Percentiles rank a stretch among this genome's conserved stretches.
Evolutionary conservation across 2,113 vertebrate genomes (phyloP).

Genomic region (Thomomys bottae): DNA sequence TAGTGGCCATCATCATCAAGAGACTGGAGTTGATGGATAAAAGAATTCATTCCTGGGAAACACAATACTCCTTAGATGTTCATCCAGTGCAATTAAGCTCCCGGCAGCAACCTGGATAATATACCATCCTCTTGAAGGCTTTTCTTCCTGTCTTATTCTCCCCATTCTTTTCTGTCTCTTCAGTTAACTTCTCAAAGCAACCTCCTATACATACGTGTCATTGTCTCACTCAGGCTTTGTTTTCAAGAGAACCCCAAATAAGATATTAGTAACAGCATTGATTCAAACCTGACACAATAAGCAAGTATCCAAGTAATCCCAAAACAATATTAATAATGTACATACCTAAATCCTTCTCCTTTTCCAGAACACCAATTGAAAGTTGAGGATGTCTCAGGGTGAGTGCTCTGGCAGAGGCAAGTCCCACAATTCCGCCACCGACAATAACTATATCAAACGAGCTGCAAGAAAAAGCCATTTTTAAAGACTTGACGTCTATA

Average conservation of each 20-base stretch:
- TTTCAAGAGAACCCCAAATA: slow-evolving; percentile 26
- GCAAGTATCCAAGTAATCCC: neutral
- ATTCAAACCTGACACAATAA: slow-evolving; percentile 7
- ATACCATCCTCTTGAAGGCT: too few relatives aligned
- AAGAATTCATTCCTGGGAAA: neutral
- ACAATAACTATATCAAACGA: slow-evolving; percentile 88
- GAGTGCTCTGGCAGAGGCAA: slow-evolving; percentile 93
- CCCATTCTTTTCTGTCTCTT: neutral
- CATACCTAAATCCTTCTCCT: slow-evolving; percentile 93
- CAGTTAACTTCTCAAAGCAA: slow-evolving; percentile 40
- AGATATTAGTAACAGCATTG: neutral
- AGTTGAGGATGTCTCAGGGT: slow-evolving; percentile 90
- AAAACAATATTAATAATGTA: slow-evolving; percentile 67
- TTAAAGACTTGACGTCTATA: slow-evolving; percentile 59
- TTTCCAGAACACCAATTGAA: slow-evolving; percentile 92
- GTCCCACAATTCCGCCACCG: slow-evolving; percentile 94
- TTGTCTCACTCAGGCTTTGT: neutral
- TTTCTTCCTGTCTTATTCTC: neutral
- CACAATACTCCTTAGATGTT: neutral
- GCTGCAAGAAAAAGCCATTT: slow-evolving; percentile 64
- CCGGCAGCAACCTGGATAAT: neutral
- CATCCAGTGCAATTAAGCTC: neutral
- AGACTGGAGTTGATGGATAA: neutral
- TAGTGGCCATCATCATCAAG: neutral
- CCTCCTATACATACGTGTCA: neutral